phyloP scores from a whole-genome alignment of 2,888 invertebrate species.

The Amphipyra tragopoginis region DNA sequence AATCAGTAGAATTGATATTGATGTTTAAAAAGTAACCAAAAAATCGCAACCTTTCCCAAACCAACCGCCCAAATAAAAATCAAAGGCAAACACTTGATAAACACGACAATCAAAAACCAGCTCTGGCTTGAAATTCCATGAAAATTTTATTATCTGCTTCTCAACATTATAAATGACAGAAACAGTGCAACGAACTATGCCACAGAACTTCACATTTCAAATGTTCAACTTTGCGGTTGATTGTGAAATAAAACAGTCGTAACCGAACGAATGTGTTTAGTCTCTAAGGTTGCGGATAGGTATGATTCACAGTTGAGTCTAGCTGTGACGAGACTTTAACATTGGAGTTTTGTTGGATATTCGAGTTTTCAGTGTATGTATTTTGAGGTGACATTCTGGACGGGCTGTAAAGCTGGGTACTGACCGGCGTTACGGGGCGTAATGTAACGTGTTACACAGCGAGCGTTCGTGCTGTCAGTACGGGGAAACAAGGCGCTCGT shows the following conservation, averaged over 20 bases:
- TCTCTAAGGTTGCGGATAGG: slow-evolving; percentile 12
- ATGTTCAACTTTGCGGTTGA: slow-evolving; percentile 24
- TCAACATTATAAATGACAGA: slow-evolving; percentile 25
- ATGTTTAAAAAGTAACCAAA: not conserved
- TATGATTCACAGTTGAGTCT: not conserved
- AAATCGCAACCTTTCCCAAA: no score
- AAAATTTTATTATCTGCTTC: slow-evolving; percentile 12
- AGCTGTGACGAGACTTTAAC: not conserved
- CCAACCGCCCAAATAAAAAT: not conserved
- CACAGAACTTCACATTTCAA: slow-evolving; percentile 20
- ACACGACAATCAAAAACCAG: slow-evolving; percentile 6
- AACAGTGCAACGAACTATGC: slow-evolving; percentile 33
- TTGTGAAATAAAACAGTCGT: slow-evolving; percentile 37
- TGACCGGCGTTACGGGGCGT: no score
- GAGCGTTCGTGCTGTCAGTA: no score
- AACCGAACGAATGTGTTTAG: slow-evolving; percentile 16
- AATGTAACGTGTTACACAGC: no score
- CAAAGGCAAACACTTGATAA: slow-evolving; percentile 3
- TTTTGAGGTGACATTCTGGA: no score
- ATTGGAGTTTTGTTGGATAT: not conserved
- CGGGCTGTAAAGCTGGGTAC: no score
- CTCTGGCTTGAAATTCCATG: slow-evolving; percentile 7
- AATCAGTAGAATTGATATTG: not conserved
- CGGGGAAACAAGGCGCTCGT: no score
- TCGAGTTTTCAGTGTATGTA: no score